A percentile compares a stretch with the other conserved stretches of the same genome.
Evolutionary conservation across 1,140 invertebrate species (phyloP).

Genomic region (Metopolophium dirhodum): DNA sequence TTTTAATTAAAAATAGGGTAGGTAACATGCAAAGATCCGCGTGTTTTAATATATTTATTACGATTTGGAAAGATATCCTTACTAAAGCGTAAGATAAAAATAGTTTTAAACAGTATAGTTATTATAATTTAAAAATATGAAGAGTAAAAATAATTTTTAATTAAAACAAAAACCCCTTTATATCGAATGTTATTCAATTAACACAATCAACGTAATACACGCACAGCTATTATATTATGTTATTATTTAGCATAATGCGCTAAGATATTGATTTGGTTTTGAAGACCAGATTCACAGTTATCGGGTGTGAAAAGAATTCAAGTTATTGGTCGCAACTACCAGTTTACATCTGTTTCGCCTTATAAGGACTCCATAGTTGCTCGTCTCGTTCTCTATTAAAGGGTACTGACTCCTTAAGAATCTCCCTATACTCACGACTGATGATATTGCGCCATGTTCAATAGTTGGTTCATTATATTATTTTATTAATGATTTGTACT

Average conservation of each 20-base stretch:
- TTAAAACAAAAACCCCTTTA: not conserved
- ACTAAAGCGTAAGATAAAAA: not conserved
- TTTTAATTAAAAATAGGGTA: not conserved
- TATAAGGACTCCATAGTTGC: constrained; percentile 37
- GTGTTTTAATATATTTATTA: not conserved
- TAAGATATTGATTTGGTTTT: not conserved
- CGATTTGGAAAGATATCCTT: not conserved
- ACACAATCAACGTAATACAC: not conserved
- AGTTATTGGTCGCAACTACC: not conserved
- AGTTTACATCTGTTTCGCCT: constrained; percentile 42
- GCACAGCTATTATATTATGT: not conserved
- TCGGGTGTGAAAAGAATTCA: constrained; percentile 36
- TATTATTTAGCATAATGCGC: not conserved
- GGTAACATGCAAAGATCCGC: not conserved
- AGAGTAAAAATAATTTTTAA: not conserved
- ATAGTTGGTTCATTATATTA: not conserved
- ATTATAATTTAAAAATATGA: not conserved
- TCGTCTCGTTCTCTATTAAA: not conserved
- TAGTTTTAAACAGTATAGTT: not conserved
- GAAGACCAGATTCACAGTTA: not conserved
- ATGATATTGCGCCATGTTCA: not conserved
- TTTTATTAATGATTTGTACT: not conserved
- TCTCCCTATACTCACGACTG: not conserved
- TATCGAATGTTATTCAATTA: not conserved
- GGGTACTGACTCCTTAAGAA: constrained; percentile 40